Percentiles rank a stretch among this genome's conserved stretches.
These are phyloP conservation scores for Motacilla tschutschensis DNA, from an alignment of 2,113 vertebrate genomes.

Conservation along the genomic window DNA sequence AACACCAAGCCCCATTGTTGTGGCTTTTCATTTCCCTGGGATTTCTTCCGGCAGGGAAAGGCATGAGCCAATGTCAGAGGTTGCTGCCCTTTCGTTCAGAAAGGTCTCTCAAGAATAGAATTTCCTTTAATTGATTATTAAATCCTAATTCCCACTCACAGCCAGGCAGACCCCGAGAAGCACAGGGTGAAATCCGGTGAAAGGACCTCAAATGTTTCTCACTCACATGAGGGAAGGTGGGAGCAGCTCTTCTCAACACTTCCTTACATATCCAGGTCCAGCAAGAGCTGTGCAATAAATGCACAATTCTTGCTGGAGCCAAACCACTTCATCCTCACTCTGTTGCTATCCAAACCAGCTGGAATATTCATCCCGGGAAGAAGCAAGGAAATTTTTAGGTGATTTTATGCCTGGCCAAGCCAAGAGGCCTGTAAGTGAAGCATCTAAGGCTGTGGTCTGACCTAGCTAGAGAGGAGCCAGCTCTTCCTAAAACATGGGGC, in stretches of 20 bases:
- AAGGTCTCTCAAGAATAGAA: not conserved
- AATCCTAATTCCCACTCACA: not conserved
- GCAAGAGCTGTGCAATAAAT: not conserved
- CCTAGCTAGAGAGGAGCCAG: not conserved
- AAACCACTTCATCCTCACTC: not conserved
- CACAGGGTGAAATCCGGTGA: accelerated
- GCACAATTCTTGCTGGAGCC: not conserved
- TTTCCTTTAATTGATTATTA: not conserved
- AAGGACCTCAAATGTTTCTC: not conserved
- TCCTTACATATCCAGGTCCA: accelerated
- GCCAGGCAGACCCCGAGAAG: not conserved
- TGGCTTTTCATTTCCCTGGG: not conserved
- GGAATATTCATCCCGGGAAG: not conserved
- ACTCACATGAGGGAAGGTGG: not conserved
- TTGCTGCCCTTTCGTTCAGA: not conserved
- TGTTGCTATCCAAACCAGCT: not conserved
- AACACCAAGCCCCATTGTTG: not conserved
- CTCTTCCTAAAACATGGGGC: not conserved
- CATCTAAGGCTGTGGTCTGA: not conserved
- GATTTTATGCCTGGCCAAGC: not conserved
- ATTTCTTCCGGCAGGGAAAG: not conserved
- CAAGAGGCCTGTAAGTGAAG: not conserved
- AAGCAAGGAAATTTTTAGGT: not conserved
- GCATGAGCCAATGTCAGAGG: not conserved
- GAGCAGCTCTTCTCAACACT: not conserved